Evolutionary conservation across 2,888 invertebrate genomes (phyloP).

Genomic region (Cheilosia impressa): DNA sequence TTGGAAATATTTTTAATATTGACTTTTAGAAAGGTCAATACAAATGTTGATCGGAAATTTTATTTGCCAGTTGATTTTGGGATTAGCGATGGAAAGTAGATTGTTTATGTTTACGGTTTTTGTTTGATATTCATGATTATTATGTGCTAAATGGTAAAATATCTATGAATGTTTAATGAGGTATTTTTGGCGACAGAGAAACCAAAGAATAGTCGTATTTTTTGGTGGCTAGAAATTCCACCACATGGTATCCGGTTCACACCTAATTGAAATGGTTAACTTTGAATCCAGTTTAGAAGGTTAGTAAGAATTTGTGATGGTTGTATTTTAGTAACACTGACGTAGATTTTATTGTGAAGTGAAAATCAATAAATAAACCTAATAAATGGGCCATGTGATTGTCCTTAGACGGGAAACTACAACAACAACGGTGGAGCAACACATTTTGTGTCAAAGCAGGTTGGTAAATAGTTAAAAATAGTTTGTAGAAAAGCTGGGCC

Average conservation of each 20-base stretch:
- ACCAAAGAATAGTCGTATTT: background rate
- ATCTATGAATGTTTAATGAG: constrained; percentile 5
- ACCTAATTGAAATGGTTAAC: constrained; percentile 5
- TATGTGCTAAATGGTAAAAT: constrained; percentile 9
- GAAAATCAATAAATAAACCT: background rate
- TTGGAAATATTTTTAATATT: constrained; percentile 3
- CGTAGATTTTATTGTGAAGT: background rate
- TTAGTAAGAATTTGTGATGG: background rate
- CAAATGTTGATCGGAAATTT: constrained; percentile 26
- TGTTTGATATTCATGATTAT: background rate
- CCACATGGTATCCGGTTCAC: constrained; percentile 12
- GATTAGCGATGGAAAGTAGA: constrained; percentile 43
- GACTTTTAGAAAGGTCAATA: constrained; percentile 60
- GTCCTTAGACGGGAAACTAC: background rate
- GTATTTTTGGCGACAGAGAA: constrained; percentile 1
- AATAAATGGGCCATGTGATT: background rate
- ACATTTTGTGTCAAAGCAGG: too few relatives aligned
- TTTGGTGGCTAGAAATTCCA: background rate
- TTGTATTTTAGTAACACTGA: background rate
- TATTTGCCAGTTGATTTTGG: background rate
- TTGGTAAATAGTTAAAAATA: too few relatives aligned
- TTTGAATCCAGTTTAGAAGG: background rate
- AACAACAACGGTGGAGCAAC: background rate
- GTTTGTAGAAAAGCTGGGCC: too few relatives aligned
- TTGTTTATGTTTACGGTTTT: constrained; percentile 51